Evolutionary conservation across 2,113 vertebrate species (phyloP), one percentile per base, ranked within the genome.

Genomic region (Pachyramphus minor): DNA sequence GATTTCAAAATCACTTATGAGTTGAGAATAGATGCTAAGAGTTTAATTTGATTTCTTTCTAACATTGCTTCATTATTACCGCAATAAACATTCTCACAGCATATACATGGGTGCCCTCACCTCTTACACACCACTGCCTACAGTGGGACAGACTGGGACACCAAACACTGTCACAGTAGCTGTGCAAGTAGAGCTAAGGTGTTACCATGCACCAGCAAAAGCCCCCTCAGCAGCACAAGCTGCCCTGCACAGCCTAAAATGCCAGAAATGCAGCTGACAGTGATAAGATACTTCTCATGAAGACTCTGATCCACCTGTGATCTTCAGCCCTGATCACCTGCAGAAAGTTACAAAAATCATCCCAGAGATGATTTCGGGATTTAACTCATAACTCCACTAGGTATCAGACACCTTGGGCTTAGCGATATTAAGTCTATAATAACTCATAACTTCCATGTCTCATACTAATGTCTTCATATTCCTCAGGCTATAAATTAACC

Each of bases 31-130:
- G 14, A 13, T 86, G 37, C 42, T 63, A 33, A 66, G 58, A 56
- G 7, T 50, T 58, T 33, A 27, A 31, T 84, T 50, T 49, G 8
- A 27, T 2, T 1, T 62, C 27, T 81, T 89, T 50, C 6, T 30
- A 18, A 77, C 23, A 25, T 8, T 6, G 1, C 3, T 68, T 44
- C 53, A 14, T 55, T 76, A 30, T 42, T 33, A 74, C 4, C 18
- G 28, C 41, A 33, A 25, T 14, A 13, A 86, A 42, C n/a, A 77
- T 25, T 11, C 37, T 18, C 37, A 35, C 5, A 58, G 63, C 14
- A 45, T 42, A 41, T 0, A 0, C 2, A 7, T 13, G 19, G 14
- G 41, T 22, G 11, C 52, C 50, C 45, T 64, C 9, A 0, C 17
- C 53, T 69, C 53, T 55, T 18, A 50, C 35, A 53, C 53, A n/a